Evolutionary conservation across 2,113 vertebrate genomes (phyloP).

Genomic region (Lagopus muta): DNA sequence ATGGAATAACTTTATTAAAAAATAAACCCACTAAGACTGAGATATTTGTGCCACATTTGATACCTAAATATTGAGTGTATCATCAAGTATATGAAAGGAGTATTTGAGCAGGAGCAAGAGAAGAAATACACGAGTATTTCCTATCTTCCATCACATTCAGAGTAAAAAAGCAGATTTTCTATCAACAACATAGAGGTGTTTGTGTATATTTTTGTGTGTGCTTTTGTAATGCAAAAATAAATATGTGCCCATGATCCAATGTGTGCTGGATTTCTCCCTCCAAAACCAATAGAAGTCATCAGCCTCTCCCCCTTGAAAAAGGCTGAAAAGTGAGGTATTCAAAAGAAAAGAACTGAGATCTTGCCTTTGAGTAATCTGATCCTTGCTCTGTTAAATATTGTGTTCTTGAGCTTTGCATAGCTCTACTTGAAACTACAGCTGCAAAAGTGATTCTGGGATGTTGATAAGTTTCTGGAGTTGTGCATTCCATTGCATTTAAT

Average conservation of each 20-base stretch:
- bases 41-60: not conserved
- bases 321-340: not conserved
- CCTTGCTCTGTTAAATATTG: rapidly evolving
- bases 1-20: not conserved
- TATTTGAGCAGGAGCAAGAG: not conserved
- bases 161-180: not conserved
- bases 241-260: rapidly evolving
- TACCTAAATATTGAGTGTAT: not conserved
- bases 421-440: not conserved
- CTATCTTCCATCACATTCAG: not conserved
- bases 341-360: not conserved
- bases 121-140: not conserved
- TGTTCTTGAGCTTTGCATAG: not conserved
- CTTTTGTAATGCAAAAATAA: not conserved
- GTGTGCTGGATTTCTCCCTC: not conserved
- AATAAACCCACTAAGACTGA: not conserved
- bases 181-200: not conserved
- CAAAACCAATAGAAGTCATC: not conserved
- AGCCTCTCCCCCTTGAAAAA: rapidly evolving
- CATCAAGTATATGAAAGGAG: not conserved
- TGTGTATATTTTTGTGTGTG: not conserved
- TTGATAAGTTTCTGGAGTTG: not conserved
- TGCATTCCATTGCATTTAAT: not conserved
- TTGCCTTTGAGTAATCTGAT: not conserved
- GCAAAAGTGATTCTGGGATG: rapidly evolving